A percentile compares a stretch with the other conserved stretches of the same genome.
phyloP scores from a whole-genome alignment of 2,797 vertebrate genomes.

The Acipenser ruthenus region DNA sequence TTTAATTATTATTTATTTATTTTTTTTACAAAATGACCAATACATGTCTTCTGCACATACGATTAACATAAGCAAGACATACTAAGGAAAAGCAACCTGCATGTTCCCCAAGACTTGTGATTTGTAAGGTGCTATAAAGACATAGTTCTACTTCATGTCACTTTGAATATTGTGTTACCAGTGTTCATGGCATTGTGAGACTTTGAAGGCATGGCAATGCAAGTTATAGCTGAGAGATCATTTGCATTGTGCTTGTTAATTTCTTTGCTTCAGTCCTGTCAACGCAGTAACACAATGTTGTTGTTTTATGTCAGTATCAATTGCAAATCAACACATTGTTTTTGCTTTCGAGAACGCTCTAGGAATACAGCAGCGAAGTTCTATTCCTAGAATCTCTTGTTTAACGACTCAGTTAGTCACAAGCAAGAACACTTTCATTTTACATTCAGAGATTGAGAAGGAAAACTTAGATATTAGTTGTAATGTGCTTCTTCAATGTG shows the following conservation, averaged over 20 bases:
- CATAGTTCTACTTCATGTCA: neutral
- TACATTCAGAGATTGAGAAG: no score
- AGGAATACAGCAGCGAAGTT: slow-evolving; percentile 7
- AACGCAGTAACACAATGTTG: slow-evolving; percentile 5
- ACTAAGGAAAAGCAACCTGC: no score
- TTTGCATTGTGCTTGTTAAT: slow-evolving; percentile 5
- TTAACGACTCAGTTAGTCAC: no score
- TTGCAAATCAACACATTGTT: slow-evolving; percentile 9
- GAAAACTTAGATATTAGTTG: no score
- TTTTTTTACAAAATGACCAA: no score
- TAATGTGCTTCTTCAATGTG: no score
- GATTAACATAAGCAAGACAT: no score
- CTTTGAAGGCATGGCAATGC: slow-evolving; percentile 5
- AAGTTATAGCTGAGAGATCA: slow-evolving; percentile 4
- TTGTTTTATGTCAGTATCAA: slow-evolving; percentile 11
- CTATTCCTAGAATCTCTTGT: slow-evolving; percentile 2
- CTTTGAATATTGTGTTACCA: neutral
- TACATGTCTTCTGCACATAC: no score
- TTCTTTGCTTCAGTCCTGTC: slow-evolving; percentile 3
- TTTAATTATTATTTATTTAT: no score
- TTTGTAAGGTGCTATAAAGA: no score
- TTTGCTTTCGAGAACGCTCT: slow-evolving; percentile 2
- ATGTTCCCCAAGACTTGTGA: neutral
- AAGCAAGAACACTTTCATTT: no score
- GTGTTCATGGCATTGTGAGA: neutral